Evolutionary conservation across 2,797 vertebrate species (phyloP), one percentile per base, ranked within the genome.

Genomic region (Hozukius guyotensis): DNA sequence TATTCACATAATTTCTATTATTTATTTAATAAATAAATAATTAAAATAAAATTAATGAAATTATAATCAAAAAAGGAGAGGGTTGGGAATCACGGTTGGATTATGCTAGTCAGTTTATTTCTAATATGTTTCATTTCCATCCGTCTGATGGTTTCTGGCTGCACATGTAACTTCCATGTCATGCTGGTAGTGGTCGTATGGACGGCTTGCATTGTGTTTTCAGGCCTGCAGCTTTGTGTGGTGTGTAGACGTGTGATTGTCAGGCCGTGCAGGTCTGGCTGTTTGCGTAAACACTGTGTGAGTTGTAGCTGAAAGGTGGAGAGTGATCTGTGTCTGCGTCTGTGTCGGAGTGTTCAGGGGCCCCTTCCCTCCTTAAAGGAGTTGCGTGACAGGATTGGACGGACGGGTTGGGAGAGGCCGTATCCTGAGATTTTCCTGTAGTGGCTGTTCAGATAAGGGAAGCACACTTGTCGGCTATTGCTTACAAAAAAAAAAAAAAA

Each of bases 361-460:
- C 72, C 82, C 68, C 42, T 77, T 80, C 77, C 81, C 85, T 81
- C 69, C 80, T 84, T 69, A 29, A 31, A 89, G 77, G 75, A 27
- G 71, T 93, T 93, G 93, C 90, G 94, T 94, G 92, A 93, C 90
- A 89, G 89, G 88, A 89, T 90, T 85, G 88, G 75, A 84, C 79
- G 22, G 88, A 83, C 85, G 53, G 81, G 77, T 65, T 67, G 92
- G 91, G 88, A 92, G 91, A 90, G 91, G 93, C 88, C 78, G 84
- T 80, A 93, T 95, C 93, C 94, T 94, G 88, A 90, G 89, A 89
- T 92, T 91, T 95, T 95, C 92, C 92, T 93, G 90, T 64, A 78
- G 91, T 83, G 86, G 86, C 79, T 76, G 57, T 87, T 83, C 89
- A 93, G 91, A 94, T 93, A 93, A 94, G 91, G 78, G 82, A 94